These are phyloP conservation scores for Asarcornis scutulata DNA, from an alignment of 2,113 vertebrate species.

Conservation along the genomic window DNA sequence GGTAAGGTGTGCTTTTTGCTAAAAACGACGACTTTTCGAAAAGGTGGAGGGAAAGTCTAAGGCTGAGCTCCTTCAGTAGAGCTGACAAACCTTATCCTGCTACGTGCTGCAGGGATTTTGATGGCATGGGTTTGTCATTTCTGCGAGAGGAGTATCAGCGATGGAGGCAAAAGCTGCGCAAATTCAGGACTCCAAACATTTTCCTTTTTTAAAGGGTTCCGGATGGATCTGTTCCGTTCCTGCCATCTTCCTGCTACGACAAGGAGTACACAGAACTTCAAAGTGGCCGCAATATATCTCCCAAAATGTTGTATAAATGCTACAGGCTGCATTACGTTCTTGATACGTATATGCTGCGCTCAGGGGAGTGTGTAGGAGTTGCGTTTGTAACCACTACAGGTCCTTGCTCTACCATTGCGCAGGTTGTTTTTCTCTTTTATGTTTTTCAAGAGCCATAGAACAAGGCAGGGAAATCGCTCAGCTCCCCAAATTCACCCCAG, in stretches of 20 bases:
- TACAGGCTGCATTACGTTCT: background rate
- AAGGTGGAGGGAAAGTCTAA: background rate
- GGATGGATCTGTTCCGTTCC: background rate
- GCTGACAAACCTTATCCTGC: background rate
- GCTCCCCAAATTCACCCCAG: background rate
- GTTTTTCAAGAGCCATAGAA: background rate
- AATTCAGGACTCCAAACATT: background rate
- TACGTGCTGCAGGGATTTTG: background rate
- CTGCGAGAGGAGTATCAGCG: background rate
- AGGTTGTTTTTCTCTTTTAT: background rate
- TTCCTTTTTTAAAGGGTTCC: background rate
- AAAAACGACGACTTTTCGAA: background rate
- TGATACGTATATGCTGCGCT: rapidly evolving
- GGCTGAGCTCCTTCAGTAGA: background rate
- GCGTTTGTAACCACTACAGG: background rate
- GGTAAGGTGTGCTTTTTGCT: background rate
- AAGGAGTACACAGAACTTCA: background rate
- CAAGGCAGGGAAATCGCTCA: background rate
- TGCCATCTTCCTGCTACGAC: background rate
- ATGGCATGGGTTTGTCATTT: background rate
- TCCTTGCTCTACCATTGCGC: background rate
- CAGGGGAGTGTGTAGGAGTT: background rate
- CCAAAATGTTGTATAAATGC: background rate
- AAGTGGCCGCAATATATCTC: background rate
- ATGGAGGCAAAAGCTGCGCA: background rate